phyloP scores from a whole-genome alignment of 2,113 vertebrate species.

The Oncorhynchus tshawytscha region DNA sequence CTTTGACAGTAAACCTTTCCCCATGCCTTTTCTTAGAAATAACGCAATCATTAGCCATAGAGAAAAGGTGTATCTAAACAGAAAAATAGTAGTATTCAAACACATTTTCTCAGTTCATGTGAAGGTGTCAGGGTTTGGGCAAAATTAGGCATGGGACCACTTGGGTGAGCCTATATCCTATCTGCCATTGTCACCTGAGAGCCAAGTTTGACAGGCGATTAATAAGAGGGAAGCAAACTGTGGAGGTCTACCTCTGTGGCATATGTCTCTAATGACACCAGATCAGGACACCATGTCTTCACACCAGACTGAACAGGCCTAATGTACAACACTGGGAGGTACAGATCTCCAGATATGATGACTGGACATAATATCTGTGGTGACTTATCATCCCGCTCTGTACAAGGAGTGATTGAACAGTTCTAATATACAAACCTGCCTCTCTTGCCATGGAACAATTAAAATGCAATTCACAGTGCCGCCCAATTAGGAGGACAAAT shows the following conservation, averaged over 20 bases:
- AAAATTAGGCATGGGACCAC: conserved; percentile 21
- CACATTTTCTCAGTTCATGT: conserved; percentile 9
- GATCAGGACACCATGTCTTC: conserved; percentile 36
- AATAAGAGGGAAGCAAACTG: conserved; percentile 66
- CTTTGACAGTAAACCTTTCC: no score
- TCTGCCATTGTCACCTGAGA: conserved; percentile 64
- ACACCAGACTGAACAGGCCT: conserved; percentile 16
- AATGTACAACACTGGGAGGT: conserved; percentile 1
- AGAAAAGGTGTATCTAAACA: neutral
- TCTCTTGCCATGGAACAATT: conserved; percentile 25
- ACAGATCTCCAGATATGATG: neutral
- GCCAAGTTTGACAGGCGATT: conserved; percentile 69
- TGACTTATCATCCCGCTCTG: neutral
- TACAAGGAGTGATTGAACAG: conserved; percentile 21
- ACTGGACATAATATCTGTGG: conserved; percentile 7
- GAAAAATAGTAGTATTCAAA: neutral
- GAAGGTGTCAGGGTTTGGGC: neutral
- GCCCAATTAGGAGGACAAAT: conserved; percentile 31
- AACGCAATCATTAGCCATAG: neutral
- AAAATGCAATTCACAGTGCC: conserved; percentile 36
- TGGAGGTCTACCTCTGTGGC: conserved; percentile 58
- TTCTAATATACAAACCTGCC: conserved; percentile 29
- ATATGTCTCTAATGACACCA: conserved; percentile 59
- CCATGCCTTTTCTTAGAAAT: neutral
- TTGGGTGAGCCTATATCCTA: conserved; percentile 49